Percentiles rank a stretch among this genome's conserved stretches.
phyloP scores from a whole-genome alignment of 1,140 invertebrate genomes.

The Aphelinus atriplicis region DNA sequence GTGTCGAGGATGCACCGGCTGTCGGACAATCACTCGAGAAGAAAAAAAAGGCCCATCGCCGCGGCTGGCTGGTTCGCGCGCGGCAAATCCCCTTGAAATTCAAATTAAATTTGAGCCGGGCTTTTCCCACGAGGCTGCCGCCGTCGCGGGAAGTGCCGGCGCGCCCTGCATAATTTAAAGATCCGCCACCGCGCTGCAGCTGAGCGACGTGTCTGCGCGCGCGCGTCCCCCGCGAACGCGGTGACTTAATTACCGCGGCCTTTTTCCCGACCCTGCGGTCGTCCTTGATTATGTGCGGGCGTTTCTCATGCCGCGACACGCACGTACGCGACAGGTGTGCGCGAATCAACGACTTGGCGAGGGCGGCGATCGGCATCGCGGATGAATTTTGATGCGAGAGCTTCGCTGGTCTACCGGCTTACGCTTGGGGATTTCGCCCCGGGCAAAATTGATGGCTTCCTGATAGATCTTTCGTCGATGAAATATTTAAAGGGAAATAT shows the following conservation, averaged over 20 bases:
- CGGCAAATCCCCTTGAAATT: slow-evolving; percentile 6
- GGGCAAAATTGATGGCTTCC: not conserved
- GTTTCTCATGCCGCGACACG: not conserved
- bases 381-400: not conserved
- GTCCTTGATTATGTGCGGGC: slow-evolving; percentile 11
- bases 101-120: slow-evolving; percentile 22
- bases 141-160: not conserved
- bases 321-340: too few species aligned
- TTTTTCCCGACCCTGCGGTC: not conserved
- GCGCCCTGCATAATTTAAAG: slow-evolving; percentile 23
- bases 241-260: not conserved
- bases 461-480: not conserved
- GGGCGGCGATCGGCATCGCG: not conserved
- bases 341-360: not conserved
- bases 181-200: not conserved
- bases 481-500: too few species aligned
- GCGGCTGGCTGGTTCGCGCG: too few species aligned
- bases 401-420: not conserved
- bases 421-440: not conserved
- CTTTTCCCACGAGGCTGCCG: too few species aligned
- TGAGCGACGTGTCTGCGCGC: too few species aligned
- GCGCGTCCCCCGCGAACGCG: too few species aligned
- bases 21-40: too few species aligned
- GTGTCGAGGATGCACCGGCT: too few species aligned
- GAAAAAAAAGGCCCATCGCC: too few species aligned